phyloP scores from a whole-genome alignment of 2,113 vertebrate species.

The Phrynosoma blainvillii region DNA sequence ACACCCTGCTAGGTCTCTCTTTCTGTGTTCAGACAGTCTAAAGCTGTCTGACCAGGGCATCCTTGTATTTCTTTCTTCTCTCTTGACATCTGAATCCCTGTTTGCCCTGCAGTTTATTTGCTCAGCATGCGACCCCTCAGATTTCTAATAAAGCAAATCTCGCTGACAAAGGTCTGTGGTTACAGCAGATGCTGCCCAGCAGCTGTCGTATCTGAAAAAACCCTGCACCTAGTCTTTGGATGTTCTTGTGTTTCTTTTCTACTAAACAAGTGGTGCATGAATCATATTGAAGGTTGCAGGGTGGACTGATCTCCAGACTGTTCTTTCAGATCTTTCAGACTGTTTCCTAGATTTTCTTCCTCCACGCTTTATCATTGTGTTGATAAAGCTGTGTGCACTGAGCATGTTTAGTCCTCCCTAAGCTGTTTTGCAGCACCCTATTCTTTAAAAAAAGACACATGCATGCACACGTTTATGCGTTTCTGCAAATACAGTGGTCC shows the following conservation, averaged over 20 bases:
- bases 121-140: slow-evolving; percentile 10
- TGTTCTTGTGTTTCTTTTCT: background rate
- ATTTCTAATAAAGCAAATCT: slow-evolving; percentile 24
- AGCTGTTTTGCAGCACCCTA: background rate
- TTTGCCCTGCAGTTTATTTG: slow-evolving; percentile 32
- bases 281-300: background rate
- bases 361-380: background rate
- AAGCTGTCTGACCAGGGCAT: background rate
- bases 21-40: too few species aligned
- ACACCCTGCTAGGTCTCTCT: too few species aligned
- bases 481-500: background rate
- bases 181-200: slow-evolving; percentile 14
- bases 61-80: slow-evolving; percentile 28
- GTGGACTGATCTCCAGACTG: background rate
- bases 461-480: background rate
- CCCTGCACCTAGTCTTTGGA: slow-evolving; percentile 8
- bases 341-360: background rate
- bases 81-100: slow-evolving; percentile 23
- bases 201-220: rapidly evolving
- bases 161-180: background rate
- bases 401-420: background rate
- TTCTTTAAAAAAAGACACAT: background rate
- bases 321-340: too few species aligned
- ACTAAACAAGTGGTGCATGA: background rate
- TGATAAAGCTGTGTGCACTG: background rate